Base-by-base conservation (phyloP, 2,888 invertebrate species). In the Volucella inflata region DNA sequence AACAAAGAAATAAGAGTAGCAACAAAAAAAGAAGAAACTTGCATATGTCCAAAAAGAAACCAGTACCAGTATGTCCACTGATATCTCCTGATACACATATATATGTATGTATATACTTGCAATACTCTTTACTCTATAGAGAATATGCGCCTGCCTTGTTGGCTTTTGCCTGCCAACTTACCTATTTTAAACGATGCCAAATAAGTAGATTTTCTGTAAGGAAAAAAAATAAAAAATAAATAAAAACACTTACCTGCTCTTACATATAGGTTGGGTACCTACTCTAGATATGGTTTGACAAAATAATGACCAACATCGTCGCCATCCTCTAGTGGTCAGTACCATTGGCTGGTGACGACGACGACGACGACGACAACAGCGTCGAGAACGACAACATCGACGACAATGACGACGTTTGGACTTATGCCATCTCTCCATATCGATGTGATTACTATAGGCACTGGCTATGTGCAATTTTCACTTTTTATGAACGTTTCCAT, bases 241-340 rank as follows among this genome's bases (percentile, higher is more conserved):
- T 67, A 60, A 71, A 51, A 57, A 38, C 75, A 84, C 80, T 75
- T 51, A 74, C n/a, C n/a, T n/a, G n/a, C 83, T 79, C 70, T 21
- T 21, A 70, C 59, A 84, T 79, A 65, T 70, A 84, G 62, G 72
- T 68, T 79, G 71, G 71, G 30, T 30, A 30, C 30, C 30, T 85
- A 85, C 85, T 85, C 85, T 81, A 85, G 85, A 85, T 85, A 85
- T 85, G 85, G 85, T 85, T 85, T 85, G 85, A 85, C 85, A 85
- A 85, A 85, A 85, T 85, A 85, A 81, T 85, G 85, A 85, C 85
- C 80, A 85, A 76, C 84, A 85, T 76, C 85, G 81, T 85, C 80
- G 84, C 78, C 83, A 78, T 83, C 83, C 74, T 64, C 68, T 60
- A 64, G 30, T 30, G 30, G 30, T 30, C 30, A 30, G 51, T 8